A percentile compares a stretch with the other conserved stretches of the same genome.
phyloP scores from a whole-genome alignment of 2,113 vertebrate species.

The Tringa solitaria region DNA sequence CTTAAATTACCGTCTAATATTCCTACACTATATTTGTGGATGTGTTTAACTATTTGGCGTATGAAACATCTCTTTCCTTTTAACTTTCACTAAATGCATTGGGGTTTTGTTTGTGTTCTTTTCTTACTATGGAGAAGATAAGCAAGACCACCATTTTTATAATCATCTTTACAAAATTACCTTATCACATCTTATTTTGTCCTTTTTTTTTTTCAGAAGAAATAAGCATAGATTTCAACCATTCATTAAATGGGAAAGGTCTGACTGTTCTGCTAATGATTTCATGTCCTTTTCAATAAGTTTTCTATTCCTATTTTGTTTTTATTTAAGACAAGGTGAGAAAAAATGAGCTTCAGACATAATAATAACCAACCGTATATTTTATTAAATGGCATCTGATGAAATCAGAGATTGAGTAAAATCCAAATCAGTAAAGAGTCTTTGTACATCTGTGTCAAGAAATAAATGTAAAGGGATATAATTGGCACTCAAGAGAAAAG shows the following conservation, averaged over 20 bases:
- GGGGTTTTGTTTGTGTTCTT: not conserved
- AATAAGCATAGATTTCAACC: not conserved
- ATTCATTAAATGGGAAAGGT: not conserved
- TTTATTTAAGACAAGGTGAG: not conserved
- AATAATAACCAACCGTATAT: not conserved
- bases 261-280: not conserved
- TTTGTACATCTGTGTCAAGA: not conserved
- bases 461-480: not conserved
- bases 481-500: not conserved
- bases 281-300: not conserved
- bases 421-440: not conserved
- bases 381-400: constrained; percentile 23
- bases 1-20: not conserved
- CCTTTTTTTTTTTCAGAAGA: not conserved
- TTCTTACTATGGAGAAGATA: not conserved
- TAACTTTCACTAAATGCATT: not conserved
- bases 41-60: not conserved
- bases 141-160: not conserved
- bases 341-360: not conserved
- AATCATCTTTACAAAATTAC: not conserved
- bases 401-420: not conserved
- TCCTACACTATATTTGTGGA: not conserved
- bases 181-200: not conserved
- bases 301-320: not conserved
- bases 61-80: not conserved